Conservation (phyloP, 2,797 vertebrate species). For the Australoheros facetus region DNA sequence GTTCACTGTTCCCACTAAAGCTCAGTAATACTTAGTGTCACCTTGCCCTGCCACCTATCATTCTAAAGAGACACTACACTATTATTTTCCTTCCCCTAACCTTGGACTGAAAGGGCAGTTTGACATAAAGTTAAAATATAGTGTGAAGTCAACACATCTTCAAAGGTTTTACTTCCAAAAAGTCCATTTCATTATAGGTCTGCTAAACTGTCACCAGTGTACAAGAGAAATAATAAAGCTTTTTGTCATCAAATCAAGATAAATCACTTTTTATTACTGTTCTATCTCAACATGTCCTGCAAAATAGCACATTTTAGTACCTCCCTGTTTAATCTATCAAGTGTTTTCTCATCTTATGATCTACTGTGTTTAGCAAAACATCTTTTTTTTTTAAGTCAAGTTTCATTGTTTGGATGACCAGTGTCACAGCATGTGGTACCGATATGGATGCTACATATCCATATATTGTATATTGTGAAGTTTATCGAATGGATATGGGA, state of each 20-base stretch:
- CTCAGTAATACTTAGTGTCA: not conserved
- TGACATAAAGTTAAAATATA: slow-evolving; percentile 31
- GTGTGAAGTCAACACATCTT: slow-evolving; percentile 65
- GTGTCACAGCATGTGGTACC: not conserved
- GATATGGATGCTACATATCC: not conserved
- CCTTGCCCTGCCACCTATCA: not conserved
- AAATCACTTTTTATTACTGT: slow-evolving; percentile 23
- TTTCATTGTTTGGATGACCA: not conserved
- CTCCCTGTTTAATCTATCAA: not conserved
- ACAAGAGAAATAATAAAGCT: slow-evolving; percentile 43
- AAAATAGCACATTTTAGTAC: not conserved
- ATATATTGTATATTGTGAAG: not conserved
- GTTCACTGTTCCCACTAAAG: not conserved
- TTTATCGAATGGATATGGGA: not conserved
- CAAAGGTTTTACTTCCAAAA: slow-evolving; percentile 59
- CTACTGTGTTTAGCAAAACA: not conserved
- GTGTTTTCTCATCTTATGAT: not conserved
- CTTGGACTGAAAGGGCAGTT: slow-evolving; percentile 54
- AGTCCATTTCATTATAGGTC: slow-evolving; percentile 68
- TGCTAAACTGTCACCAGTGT: slow-evolving; percentile 37
- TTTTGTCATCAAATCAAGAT: slow-evolving; percentile 18
- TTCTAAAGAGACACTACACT: not conserved
- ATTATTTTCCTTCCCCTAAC: slow-evolving; percentile 51
- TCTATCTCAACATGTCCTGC: not conserved
- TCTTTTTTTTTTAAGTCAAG: not conserved